Conservation (phyloP, 2,113 vertebrate species). For the Phyllostomus hastatus region DNA sequence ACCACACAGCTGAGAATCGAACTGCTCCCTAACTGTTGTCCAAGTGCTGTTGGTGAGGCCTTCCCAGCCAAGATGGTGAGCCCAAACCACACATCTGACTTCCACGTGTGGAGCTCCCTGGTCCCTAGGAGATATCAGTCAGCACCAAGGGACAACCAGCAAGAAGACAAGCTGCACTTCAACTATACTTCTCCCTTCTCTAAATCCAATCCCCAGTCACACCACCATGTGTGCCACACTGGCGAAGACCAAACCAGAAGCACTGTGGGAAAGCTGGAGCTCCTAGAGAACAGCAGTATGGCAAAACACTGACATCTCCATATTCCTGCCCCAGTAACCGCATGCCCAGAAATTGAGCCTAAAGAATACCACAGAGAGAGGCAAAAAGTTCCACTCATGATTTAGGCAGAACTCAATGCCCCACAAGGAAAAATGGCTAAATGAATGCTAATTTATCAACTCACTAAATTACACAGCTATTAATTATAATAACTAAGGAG, state of each 20-base stretch:
- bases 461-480: not conserved
- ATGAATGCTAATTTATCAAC: not conserved
- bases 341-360: not conserved
- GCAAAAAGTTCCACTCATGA: not conserved
- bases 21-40: not conserved
- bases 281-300: not conserved
- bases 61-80: not conserved
- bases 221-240: rapidly evolving
- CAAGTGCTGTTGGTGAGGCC: not conserved
- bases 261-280: not conserved
- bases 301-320: rapidly evolving
- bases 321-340: not conserved
- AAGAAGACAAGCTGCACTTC: not conserved
- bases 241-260: not conserved
- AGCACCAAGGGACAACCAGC: not conserved
- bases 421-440: not conserved
- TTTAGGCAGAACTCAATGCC: not conserved
- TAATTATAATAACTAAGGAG: not conserved
- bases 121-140: not conserved
- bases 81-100: not conserved
- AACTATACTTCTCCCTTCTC: not conserved
- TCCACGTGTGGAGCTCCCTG: not conserved
- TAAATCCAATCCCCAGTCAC: not conserved
- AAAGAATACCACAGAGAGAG: not conserved
- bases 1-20: not conserved